Conservation (phyloP, 1,140 invertebrate species). For the Coelopa frigida region DNA sequence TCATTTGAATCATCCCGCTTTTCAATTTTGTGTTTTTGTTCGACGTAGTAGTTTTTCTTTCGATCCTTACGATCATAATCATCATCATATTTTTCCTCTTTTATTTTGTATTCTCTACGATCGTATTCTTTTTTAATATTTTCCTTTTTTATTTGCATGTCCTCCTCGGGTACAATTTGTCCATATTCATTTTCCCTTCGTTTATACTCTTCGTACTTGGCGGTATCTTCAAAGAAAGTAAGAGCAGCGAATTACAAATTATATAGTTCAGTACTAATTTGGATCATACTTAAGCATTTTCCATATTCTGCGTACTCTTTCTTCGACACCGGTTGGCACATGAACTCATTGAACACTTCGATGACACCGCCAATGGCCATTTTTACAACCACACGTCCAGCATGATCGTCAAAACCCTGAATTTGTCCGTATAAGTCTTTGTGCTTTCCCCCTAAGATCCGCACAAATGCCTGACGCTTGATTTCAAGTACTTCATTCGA, state of each 20-base stretch:
- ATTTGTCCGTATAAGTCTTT: conserved; percentile 77
- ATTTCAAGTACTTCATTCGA: conserved; percentile 57
- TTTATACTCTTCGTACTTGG: conserved; percentile 62
- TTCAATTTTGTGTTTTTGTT: no score
- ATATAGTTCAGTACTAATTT: conserved; percentile 4
- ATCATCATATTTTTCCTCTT: conserved; percentile 11
- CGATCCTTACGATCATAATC: conserved; percentile 10
- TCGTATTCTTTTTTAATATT: conserved; percentile 3
- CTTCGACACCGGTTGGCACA: conserved; percentile 66
- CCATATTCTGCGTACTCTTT: conserved; percentile 72
- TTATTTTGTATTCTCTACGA: neutral
- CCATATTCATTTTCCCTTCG: conserved; percentile 47
- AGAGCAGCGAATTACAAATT: conserved; percentile 20
- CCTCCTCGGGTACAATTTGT: conserved; percentile 21
- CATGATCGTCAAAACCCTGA: conserved; percentile 78
- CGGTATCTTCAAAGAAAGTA: conserved; percentile 51
- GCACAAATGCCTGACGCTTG: conserved; percentile 61
- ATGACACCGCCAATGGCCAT: conserved; percentile 62
- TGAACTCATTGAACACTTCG: conserved; percentile 68
- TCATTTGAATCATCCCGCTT: no score
- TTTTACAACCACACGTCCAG: conserved; percentile 71
- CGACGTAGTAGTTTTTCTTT: no score
- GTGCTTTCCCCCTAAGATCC: conserved; percentile 63
- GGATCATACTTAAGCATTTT: conserved; percentile 67
- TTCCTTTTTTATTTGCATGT: conserved; percentile 10